phyloP scores from a whole-genome alignment of 2,888 invertebrate species.

The Stenolophus ochropezus region DNA sequence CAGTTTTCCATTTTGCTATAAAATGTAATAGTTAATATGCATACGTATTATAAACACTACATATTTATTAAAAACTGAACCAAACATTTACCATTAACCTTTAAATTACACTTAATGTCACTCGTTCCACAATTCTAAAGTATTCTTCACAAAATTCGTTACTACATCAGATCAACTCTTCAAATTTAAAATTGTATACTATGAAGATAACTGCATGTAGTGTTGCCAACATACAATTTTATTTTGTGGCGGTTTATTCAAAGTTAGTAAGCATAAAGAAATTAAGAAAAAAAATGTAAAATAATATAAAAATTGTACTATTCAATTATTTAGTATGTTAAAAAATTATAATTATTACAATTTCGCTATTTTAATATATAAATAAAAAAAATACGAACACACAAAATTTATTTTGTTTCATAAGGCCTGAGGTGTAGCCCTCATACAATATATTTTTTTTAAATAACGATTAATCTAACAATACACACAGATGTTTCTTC shows the following conservation, averaged over 20 bases:
- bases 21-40: not conserved
- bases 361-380: no score
- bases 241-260: not conserved
- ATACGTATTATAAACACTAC: not conserved
- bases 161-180: not conserved
- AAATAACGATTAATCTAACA: conserved; percentile 57
- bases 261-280: not conserved
- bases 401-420: conserved; percentile 55
- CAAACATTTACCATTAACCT: not conserved
- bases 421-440: conserved; percentile 56
- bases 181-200: not conserved
- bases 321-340: no score
- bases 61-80: not conserved
- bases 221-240: not conserved
- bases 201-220: not conserved
- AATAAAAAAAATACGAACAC: conserved; percentile 45
- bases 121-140: not conserved
- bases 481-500: conserved; percentile 55
- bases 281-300: no score
- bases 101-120: not conserved
- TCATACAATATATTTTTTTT: conserved; percentile 58
- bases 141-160: not conserved
- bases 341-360: no score
- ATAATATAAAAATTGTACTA: no score
- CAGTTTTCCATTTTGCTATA: not conserved